Evolutionary conservation across 2,888 invertebrate species (phyloP), one percentile per base, ranked within the genome.

Genomic region (Hydrotaea cyrtoneurina): DNA sequence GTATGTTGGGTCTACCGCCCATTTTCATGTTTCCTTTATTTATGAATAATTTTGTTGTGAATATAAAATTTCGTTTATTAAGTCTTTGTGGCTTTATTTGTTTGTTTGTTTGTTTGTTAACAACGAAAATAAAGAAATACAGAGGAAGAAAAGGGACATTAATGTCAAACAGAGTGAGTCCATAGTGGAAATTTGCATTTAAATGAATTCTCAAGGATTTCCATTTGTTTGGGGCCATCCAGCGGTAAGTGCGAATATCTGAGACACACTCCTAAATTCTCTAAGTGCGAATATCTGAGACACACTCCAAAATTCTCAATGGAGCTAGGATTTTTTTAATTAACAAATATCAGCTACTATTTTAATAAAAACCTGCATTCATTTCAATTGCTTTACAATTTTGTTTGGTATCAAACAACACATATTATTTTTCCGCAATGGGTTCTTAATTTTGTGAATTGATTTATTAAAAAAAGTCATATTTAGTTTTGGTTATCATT

Each of bases 141-240:
- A 26, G 15, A 26, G 59, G 4, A 15, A 26, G 13, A 23, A 31
- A 31, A 31, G 2, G 13, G 59, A 26, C 8, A 57, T 57, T 57
- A 57, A 21, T 8, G 2, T 13, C 11, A 11, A 43, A 43, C 57
- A 43, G 8, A 21, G 21, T 39, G 39, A 39, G 39, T 39, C 64
- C 66, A 66, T 19, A 43, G 39, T 19, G 19, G 43, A 43, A 39
- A 66, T 66, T 66, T 66, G 66, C 66, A 66, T 66, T 66, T 66
- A 21, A 66, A 66, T 66, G 66, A 43, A 43, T 39, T 36, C 66
- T 13, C 5, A 66, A 66, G 19, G 66, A 66, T 43, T 43, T 43
- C 43, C 43, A 39, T 66, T 21, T 66, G 31, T 31, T 31, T 7
- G 39, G 4, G 26, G 11, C 59, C 59, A 21, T 21, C 2, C 31